A percentile compares a stretch with the other conserved stretches of the same genome.
These are phyloP conservation scores for Dryas iulia DNA, from an alignment of 1,140 invertebrate species.

Conservation along the genomic window DNA sequence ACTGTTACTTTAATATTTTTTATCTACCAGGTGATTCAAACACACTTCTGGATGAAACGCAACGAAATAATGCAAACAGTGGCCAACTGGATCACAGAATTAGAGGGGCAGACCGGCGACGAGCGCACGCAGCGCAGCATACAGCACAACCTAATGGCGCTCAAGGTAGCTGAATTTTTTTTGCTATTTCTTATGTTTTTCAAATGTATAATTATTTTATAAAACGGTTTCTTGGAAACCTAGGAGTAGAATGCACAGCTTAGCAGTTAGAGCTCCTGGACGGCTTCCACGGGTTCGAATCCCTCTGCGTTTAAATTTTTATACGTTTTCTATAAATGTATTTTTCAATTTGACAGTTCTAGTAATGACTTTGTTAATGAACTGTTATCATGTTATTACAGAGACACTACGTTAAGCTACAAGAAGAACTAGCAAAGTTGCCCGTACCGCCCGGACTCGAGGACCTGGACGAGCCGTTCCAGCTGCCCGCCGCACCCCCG, in stretches of 20 bases:
- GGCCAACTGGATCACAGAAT: constrained; percentile 93
- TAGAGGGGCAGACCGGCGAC: constrained; percentile 88
- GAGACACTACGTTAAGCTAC: constrained; percentile 89
- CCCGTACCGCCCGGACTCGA: constrained; percentile 87
- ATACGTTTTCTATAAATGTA: too few relatives aligned
- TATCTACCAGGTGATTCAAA: constrained; percentile 88
- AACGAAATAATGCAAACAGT: constrained; percentile 94
- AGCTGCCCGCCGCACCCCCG: constrained; percentile 74
- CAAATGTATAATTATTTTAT: too few relatives aligned
- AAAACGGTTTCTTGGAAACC: too few relatives aligned
- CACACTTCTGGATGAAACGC: constrained; percentile 97
- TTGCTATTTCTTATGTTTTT: too few relatives aligned
- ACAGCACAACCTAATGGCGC: constrained; percentile 87
- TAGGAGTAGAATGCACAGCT: too few relatives aligned
- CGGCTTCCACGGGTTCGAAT: too few relatives aligned
- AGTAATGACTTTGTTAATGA: not conserved
- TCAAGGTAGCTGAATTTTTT: constrained; percentile 82
- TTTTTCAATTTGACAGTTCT: too few relatives aligned
- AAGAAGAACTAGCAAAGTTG: constrained; percentile 90
- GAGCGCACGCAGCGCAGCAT: constrained; percentile 87
- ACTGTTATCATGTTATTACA: constrained; percentile 65
- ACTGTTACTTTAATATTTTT: too few relatives aligned
- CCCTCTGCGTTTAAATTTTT: too few relatives aligned
- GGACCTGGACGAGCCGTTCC: constrained; percentile 84
- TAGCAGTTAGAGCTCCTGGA: too few relatives aligned